Base-by-base conservation (phyloP, 2,888 invertebrate genomes). In the Himalopsyche anomala region DNA sequence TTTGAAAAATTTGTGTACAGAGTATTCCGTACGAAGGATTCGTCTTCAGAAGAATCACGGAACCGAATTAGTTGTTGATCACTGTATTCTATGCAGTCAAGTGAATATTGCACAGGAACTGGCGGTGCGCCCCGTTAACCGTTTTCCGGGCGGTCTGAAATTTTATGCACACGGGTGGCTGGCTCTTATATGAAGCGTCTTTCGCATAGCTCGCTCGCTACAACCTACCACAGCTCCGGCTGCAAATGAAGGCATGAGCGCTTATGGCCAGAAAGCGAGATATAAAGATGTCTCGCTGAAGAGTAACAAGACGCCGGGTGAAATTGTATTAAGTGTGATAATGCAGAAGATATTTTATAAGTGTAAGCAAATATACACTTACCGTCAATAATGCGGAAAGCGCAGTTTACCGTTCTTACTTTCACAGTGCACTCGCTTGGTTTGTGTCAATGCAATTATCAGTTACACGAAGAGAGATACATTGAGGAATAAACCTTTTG, bases 41-140 rank as follows among this genome's bases (percentile, higher is more conserved):
- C 28, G 28, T 28, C 1, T 2, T 28, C 28, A 2, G 2, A 28
- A 28, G 28, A 28, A 28, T 28, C 28, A 28, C 28, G 28, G 2
- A 45, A 11, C 11, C 2, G 51, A 51, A 28, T 62, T 19, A 28
- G 62, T 62, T 62, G 62, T 19, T 62, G 28, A 62, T 62, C 62
- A n/a, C 62, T 62, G 62, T n/a, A 62, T 4, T 28, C 19, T 62
- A 62, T 80, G 81, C 81, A 81, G 81, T 62, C 84, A 80, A 84
- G 42, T 80, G 84, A 80, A 84, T 80, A 80, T 80, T 80, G 84
- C 80, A 56, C 62, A 28, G 54, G 74, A 81, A 62, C 79, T 81
- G 84, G 56, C 54, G 38, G 83, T 54, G 74, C 74, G 45, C 36
- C 55, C 56, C 56, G 80, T 84, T 84, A 80, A 40, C 55, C 28